phyloP scores from a whole-genome alignment of 2,113 vertebrate species.

The Xenopus laevis region DNA sequence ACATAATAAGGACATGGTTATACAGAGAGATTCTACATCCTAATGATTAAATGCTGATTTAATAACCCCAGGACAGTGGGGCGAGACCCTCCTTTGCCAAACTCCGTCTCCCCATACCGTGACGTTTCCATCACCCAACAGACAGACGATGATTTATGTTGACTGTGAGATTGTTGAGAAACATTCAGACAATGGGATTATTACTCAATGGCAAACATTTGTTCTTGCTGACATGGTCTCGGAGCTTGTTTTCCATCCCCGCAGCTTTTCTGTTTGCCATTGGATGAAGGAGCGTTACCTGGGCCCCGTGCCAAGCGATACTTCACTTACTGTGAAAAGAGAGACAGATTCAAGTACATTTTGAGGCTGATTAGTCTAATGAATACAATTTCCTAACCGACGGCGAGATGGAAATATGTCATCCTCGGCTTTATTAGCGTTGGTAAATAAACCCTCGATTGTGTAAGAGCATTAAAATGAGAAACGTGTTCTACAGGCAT shows the following conservation, averaged over 20 bases:
- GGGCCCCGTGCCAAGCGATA: neutral
- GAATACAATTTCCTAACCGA: neutral
- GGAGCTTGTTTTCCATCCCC: neutral
- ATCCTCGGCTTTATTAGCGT: neutral
- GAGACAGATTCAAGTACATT: neutral
- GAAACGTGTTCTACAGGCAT: neutral
- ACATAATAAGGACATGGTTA: too few species aligned
- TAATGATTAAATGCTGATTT: too few species aligned
- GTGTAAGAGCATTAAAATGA: neutral
- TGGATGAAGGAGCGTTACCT: neutral
- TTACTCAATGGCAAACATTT: slow-evolving; percentile 12
- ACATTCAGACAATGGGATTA: neutral
- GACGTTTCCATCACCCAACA: too few species aligned
- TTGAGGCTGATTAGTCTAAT: neutral
- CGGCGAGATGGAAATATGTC: neutral
- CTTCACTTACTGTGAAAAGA: slow-evolving; percentile 1
- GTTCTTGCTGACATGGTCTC: neutral
- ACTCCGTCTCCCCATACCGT: too few species aligned
- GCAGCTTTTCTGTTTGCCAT: slow-evolving; percentile 7
- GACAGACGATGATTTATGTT: too few species aligned
- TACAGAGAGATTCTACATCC: too few species aligned
- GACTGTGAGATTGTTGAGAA: neutral
- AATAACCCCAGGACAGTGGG: too few species aligned
- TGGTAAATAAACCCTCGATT: neutral
- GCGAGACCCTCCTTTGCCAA: too few species aligned